Base-by-base conservation (phyloP, 2,797 vertebrate genomes). In the Syngnathus rostellatus region DNA sequence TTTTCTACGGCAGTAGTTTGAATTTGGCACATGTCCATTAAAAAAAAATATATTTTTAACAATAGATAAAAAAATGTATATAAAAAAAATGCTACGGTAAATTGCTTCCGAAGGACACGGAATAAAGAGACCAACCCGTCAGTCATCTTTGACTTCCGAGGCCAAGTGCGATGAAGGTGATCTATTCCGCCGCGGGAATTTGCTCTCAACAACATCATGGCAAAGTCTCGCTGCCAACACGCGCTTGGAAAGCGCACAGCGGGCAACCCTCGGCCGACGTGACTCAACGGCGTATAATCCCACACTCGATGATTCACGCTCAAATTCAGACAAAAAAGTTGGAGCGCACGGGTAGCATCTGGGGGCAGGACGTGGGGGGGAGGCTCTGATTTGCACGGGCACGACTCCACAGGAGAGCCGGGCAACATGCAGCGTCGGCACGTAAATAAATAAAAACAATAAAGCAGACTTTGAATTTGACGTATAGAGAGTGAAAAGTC, bases 301-400 rank as follows among this genome's bases (percentile, higher is more conserved):
- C 48, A 85, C 85, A 76, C 77, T 45, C 69, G 76, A 83, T 87
- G 86, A 88, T 78, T 85, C 82, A 89, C 61, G 77, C 72, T 68
- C 58, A 72, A 37, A 77, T 80, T 69, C 73, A 62, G 79, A 64
- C 14, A 75, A 63, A 65, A 70, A 72, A 75, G 80, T 84, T 87
- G 83, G 78, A 79, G 79, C 77, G 77, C 79, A 86, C 83, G 81
- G 81, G 84, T 82, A 82, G 85, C 64, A 69, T 72, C 73, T 76
- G 81, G 70, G 77, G 77, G 75, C 81, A 82, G 80, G 86, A 83
- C 72, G 63, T 23, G 31, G 31, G 31, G 31, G 31, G 31, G 31
- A 4, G 31, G 3, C 78, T 83, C 82, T 62, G 65, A 25, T 68
- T 66, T 68, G 67, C 25, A 38, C 14, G 25, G 14, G 14, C 55